These are phyloP conservation scores for Balearica regulorum DNA, from an alignment of 2,797 vertebrate genomes.

Conservation along the genomic window DNA sequence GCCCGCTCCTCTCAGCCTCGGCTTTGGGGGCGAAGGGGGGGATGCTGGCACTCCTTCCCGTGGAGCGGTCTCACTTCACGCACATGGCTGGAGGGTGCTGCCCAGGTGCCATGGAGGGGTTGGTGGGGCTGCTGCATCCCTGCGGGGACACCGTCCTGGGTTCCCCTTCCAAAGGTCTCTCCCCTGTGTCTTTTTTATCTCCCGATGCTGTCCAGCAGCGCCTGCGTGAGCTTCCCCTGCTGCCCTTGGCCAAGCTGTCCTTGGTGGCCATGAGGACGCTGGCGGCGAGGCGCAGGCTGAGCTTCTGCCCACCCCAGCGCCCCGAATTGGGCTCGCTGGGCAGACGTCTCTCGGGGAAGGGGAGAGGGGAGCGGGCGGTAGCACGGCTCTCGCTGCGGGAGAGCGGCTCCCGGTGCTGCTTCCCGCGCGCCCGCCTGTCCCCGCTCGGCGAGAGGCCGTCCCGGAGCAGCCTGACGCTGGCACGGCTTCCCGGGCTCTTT, in stretches of 20 bases:
- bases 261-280: rapidly evolving
- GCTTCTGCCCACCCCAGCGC: neutral
- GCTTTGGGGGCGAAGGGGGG: neutral
- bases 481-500: rapidly evolving
- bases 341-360: rapidly evolving
- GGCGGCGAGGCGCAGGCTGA: neutral
- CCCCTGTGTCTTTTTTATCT: rapidly evolving
- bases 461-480: rapidly evolving
- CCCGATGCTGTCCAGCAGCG: neutral
- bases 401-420: neutral
- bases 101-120: neutral
- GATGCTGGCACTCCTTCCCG: neutral
- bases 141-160: rapidly evolving
- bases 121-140: neutral
- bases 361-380: neutral
- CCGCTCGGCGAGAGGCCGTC: rapidly evolving
- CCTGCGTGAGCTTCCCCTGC: rapidly evolving
- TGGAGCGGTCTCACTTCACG: neutral
- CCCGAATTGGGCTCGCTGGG: rapidly evolving
- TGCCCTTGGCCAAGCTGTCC: neutral
- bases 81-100: rapidly evolving
- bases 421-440: neutral
- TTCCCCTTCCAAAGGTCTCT: neutral
- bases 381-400: rapidly evolving
- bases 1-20: rapidly evolving